Conservation (phyloP, 2,113 vertebrate species). For the Ophthalmolycus amberensis region DNA sequence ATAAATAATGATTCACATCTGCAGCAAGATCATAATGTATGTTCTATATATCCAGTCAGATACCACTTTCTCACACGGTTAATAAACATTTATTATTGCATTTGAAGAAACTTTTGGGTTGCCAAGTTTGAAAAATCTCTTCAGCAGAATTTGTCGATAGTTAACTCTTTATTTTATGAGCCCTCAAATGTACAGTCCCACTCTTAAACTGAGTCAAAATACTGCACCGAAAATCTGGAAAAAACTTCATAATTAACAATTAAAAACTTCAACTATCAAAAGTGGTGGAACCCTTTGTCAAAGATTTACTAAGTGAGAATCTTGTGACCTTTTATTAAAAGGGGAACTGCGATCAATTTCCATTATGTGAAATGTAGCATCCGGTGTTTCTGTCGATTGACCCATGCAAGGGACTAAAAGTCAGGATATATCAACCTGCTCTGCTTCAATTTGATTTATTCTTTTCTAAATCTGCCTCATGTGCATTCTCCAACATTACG, state of each 20-base stretch:
- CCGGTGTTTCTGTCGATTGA: not conserved
- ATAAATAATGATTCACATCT: constrained; percentile 6
- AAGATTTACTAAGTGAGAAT: not conserved
- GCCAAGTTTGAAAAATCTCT: not conserved
- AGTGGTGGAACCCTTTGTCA: not conserved
- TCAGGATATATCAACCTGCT: not conserved
- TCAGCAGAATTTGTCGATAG: not conserved
- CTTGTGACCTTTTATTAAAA: too few relatives aligned
- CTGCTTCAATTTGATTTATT: not conserved
- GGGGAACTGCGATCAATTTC: not conserved
- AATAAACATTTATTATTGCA: not conserved
- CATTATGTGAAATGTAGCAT: not conserved
- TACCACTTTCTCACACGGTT: not conserved
- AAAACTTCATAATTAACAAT: not conserved
- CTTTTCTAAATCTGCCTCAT: not conserved
- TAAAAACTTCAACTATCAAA: not conserved
- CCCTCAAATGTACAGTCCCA: not conserved
- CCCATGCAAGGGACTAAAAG: not conserved
- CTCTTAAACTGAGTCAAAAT: not conserved
- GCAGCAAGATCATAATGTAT: not conserved
- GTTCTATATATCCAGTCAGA: not conserved
- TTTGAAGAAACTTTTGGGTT: not conserved
- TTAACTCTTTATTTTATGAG: not conserved
- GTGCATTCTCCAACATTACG: not conserved
- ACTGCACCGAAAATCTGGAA: not conserved